Evolutionary conservation across 2,797 vertebrate genomes (phyloP), one percentile per base, ranked within the genome.

Genomic region (Crocidura indochinensis): DNA sequence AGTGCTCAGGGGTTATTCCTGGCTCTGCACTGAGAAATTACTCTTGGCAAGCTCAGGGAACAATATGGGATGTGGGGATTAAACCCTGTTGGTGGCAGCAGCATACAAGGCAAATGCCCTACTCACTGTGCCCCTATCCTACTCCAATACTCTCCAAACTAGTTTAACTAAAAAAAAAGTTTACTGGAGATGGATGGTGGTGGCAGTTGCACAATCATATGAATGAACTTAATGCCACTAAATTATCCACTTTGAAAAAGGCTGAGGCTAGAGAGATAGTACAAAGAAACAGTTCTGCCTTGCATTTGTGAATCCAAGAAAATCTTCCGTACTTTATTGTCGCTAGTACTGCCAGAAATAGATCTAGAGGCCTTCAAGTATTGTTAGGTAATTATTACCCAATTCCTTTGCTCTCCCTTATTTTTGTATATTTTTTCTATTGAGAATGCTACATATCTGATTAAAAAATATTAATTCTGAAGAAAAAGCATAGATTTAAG

Each of bases 401-500:
- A 84, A 78, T n/a, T 53, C 27, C 56, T 64, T 77, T 29, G 1
- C n/a, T 44, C 72, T 87, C 38, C 17, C 26, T 47, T 11, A 83
- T 56, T 77, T 90, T 19, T 67, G 19, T 27, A 85, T 90, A 26
- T 78, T 60, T 14, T 79, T 86, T 65, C 68, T 64, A 62, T 60
- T 90, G 9, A 29, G n/a, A 53, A 78, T 19, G 75, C n/a, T 84
- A 0, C 68, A 92, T 8, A 69, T 31, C 0, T 87, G 44, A 69
- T 69, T 73, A 3, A 73, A 92, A 46, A 94, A 84, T 92, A 56
- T 19, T 6, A 56, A 56, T 60, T 60, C 56, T 60, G 56, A 60
- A 60, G 17, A 60, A 20, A 20, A 17, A 60, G 17, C 56, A 60
- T 20, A 53, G 51, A 17, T 12, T 53, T 53, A 53, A 53, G 51